Conservation (phyloP, 2,797 vertebrate genomes). For the Momotus momota region DNA sequence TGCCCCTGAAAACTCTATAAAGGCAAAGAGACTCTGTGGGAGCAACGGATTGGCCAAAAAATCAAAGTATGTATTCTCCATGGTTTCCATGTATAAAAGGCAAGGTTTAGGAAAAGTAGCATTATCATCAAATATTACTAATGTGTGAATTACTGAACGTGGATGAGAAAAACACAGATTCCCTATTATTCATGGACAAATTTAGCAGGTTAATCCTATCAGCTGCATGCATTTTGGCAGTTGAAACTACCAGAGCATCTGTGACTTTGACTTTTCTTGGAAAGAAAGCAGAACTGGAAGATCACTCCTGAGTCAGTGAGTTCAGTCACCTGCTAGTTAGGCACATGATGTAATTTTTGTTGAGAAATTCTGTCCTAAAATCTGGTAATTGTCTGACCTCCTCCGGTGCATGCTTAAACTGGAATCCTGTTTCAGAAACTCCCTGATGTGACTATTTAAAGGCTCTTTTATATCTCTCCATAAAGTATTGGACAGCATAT, state of each 20-base stretch:
- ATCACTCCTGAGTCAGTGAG: background rate
- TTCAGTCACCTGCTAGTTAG: slow-evolving; percentile 28
- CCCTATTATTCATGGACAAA: slow-evolving; percentile 18
- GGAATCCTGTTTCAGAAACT: background rate
- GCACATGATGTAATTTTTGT: background rate
- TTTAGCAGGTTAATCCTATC: slow-evolving; percentile 43
- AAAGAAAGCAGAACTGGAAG: slow-evolving; percentile 39
- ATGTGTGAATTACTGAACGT: background rate
- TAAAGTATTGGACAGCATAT: background rate
- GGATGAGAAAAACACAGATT: background rate
- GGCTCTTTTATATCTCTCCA: background rate
- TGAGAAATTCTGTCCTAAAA: slow-evolving; percentile 9
- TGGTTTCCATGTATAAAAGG: background rate
- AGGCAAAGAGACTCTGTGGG: background rate
- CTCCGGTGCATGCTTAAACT: background rate
- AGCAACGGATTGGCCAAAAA: background rate
- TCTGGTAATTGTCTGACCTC: background rate
- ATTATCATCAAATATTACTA: background rate
- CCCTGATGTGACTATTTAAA: background rate
- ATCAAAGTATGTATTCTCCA: background rate
- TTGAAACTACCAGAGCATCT: slow-evolving; percentile 24
- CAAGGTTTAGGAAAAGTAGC: background rate
- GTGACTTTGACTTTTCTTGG: slow-evolving; percentile 41
- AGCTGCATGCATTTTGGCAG: slow-evolving; percentile 28
- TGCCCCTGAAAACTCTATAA: background rate